Evolutionary conservation across 2,888 invertebrate species (phyloP).

Genomic region (Caenorhabditis sp.): DNA sequence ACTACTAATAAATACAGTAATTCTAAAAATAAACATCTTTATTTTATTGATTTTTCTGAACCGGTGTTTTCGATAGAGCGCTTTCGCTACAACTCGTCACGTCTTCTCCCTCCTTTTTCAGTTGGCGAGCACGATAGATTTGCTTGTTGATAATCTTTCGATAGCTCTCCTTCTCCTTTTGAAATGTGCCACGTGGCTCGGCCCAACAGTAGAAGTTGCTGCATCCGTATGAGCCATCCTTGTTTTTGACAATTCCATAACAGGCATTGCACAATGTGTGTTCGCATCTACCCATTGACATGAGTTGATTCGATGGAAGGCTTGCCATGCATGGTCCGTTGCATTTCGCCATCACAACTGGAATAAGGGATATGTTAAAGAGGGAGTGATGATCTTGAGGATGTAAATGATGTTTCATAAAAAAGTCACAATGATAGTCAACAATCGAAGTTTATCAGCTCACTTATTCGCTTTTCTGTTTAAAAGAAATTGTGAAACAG

Average conservation of each 20-base stretch:
- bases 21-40: too few relatives aligned
- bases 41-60: too few relatives aligned
- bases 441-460: too few relatives aligned
- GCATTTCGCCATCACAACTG: slow-evolving; percentile 11
- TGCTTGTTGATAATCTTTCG: slow-evolving; percentile 25
- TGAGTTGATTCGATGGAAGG: slow-evolving; percentile 12
- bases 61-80: slow-evolving; percentile 10
- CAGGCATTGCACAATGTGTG: slow-evolving; percentile 41
- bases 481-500: too few relatives aligned
- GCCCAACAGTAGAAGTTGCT: slow-evolving; percentile 38
- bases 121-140: slow-evolving; percentile 18
- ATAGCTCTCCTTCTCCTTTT: slow-evolving; percentile 16
- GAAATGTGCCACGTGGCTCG: slow-evolving; percentile 11
- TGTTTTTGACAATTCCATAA: slow-evolving; percentile 36
- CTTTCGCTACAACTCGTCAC: slow-evolving; percentile 9
- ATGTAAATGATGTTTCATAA: too few relatives aligned
- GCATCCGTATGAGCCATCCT: slow-evolving; percentile 37
- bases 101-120: slow-evolving; percentile 29
- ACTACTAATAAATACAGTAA: too few relatives aligned
- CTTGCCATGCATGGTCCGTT: slow-evolving; percentile 28
- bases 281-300: slow-evolving; percentile 32
- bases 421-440: too few relatives aligned
- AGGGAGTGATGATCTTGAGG: too few relatives aligned
- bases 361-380: too few relatives aligned
- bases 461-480: too few relatives aligned